Evolutionary conservation across 2,113 vertebrate species (phyloP).

Genomic region (Mystacornis crossleyi): DNA sequence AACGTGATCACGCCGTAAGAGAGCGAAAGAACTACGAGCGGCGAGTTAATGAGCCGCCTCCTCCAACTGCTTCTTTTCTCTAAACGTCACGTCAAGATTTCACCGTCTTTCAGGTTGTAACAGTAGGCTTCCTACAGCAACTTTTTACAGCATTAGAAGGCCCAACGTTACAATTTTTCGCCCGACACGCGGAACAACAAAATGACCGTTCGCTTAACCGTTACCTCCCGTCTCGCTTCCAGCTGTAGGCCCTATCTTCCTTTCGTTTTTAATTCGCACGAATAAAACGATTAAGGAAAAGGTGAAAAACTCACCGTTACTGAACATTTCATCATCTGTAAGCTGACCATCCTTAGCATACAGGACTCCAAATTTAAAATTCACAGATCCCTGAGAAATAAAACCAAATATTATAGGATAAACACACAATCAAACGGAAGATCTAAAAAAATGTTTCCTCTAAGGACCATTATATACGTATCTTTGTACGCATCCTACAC

Average conservation of each 20-base stretch:
- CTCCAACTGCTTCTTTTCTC: not conserved
- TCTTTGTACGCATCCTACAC: not conserved
- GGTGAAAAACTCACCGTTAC: conserved; percentile 85
- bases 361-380: conserved; percentile 98
- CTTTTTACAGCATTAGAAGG: not conserved
- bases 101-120: not conserved
- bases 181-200: not conserved
- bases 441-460: not conserved
- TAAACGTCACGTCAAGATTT: not conserved
- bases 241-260: not conserved
- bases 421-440: not conserved
- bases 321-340: conserved; percentile 99
- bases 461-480: not conserved
- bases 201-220: not conserved
- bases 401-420: not conserved
- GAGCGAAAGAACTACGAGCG: not conserved
- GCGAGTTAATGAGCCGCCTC: not conserved
- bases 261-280: not conserved
- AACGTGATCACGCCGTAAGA: not conserved
- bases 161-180: not conserved
- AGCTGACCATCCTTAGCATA: conserved; percentile 97
- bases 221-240: not conserved
- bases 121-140: not conserved
- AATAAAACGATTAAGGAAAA: not conserved
- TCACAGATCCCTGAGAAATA: conserved; percentile 90